Conservation (phyloP, 2,113 vertebrate genomes). For the Mirza zaza region DNA sequence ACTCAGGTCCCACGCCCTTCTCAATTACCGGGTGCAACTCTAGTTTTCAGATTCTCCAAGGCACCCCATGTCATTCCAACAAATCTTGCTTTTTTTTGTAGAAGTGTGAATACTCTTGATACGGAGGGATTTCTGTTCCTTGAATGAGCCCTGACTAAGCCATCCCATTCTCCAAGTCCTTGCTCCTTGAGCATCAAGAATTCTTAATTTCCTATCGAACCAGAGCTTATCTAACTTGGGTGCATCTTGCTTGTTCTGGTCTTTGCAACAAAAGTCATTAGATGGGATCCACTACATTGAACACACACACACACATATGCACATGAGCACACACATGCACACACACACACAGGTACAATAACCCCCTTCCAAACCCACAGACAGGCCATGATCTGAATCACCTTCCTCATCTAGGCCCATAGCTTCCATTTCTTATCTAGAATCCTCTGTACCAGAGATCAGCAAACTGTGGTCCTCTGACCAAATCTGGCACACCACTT, state of each 20-base stretch:
- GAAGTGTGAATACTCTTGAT: not conserved
- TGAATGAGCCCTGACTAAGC: not conserved
- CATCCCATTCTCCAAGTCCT: not conserved
- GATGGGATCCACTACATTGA: not conserved
- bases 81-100: not conserved
- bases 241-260: not conserved
- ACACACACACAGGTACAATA: not conserved
- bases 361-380: not conserved
- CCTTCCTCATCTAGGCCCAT: not conserved
- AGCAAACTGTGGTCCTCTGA: not conserved
- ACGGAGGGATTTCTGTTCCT: not conserved
- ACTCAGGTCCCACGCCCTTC: too few species aligned
- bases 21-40: not conserved
- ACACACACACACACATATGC: not conserved
- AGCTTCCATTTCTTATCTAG: not conserved
- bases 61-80: too few species aligned
- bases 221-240: not conserved
- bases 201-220: not conserved
- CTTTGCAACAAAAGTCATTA: not conserved
- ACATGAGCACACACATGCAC: not conserved
- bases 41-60: not conserved
- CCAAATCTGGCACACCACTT: not conserved
- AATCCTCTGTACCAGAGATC: not conserved
- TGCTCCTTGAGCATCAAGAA: not conserved
- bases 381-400: not conserved